A percentile compares a stretch with the other conserved stretches of the same genome.
Evolutionary conservation across 2,888 invertebrate species (phyloP).

Genomic region (Isotomurus palustris): DNA sequence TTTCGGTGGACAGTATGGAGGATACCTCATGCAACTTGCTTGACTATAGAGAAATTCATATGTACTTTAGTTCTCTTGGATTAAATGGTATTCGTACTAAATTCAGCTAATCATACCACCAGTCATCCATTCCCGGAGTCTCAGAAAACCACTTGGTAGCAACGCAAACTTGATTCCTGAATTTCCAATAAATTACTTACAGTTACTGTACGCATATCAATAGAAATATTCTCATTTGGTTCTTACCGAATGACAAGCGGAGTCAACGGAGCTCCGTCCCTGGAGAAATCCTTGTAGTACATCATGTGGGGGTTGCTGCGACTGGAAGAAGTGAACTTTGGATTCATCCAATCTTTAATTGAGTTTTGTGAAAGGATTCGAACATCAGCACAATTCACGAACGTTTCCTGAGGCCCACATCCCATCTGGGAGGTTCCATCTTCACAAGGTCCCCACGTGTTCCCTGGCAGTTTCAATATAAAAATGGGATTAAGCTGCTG

Average conservation of each 20-base stretch:
- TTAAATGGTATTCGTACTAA: too few species aligned
- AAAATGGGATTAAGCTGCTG: neutral
- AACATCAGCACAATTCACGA: slow-evolving; percentile 84
- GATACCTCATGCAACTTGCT: slow-evolving; percentile 77
- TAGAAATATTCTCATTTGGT: neutral
- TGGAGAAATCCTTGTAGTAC: slow-evolving; percentile 68
- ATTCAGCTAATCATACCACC: too few species aligned
- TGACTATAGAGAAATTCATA: too few species aligned
- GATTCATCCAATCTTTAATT: slow-evolving; percentile 67
- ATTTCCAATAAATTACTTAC: neutral
- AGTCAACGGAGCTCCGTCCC: slow-evolving; percentile 53
- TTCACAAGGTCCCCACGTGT: slow-evolving; percentile 84
- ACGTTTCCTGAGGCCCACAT: slow-evolving; percentile 84
- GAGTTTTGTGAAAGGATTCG: slow-evolving; percentile 57
- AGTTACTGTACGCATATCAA: neutral
- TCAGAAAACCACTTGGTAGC: neutral
- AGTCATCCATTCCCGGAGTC: slow-evolving; percentile 70
- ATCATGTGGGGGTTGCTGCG: slow-evolving; percentile 68
- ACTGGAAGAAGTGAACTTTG: slow-evolving; percentile 58
- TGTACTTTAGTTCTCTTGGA: too few species aligned
- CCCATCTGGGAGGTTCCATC: slow-evolving; percentile 61
- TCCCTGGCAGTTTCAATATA: slow-evolving; percentile 55
- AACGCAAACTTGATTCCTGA: slow-evolving; percentile 7
- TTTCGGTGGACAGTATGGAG: slow-evolving; percentile 73
- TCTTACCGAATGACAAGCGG: slow-evolving; percentile 36